A percentile compares a stretch with the other conserved stretches of the same genome.
Conservation (phyloP, 1,140 invertebrate species). For the Drosophila neocordata region DNA sequence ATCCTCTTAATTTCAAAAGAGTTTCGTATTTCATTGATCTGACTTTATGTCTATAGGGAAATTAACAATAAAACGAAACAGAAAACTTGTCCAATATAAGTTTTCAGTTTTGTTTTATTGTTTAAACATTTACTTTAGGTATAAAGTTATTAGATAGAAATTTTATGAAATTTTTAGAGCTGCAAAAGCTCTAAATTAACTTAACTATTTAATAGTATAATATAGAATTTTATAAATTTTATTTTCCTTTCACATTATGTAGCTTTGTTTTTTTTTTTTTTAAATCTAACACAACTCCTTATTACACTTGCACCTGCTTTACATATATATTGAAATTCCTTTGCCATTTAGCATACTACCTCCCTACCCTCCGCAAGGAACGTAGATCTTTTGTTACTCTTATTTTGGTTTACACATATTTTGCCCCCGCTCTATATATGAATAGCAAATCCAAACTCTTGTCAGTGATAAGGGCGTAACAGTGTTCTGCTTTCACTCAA, state of each 20-base stretch:
- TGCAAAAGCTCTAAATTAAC: too few relatives aligned
- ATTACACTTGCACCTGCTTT: neutral
- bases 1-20: conserved; percentile 20
- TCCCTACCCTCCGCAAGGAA: too few relatives aligned
- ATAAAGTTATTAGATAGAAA: too few relatives aligned
- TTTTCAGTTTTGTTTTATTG: too few relatives aligned
- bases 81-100: too few relatives aligned
- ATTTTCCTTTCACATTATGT: too few relatives aligned
- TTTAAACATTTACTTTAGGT: too few relatives aligned
- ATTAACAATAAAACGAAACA: neutral
- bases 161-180: too few relatives aligned
- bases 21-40: conserved; percentile 14
- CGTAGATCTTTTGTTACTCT: neutral
- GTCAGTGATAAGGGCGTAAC: neutral
- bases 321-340: neutral
- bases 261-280: too few relatives aligned
- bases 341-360: neutral
- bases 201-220: too few relatives aligned
- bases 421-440: neutral
- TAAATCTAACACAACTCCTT: neutral
- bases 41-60: neutral
- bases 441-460: too few relatives aligned
- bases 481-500: neutral
- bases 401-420: neutral
- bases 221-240: too few relatives aligned